A percentile compares a stretch with the other conserved stretches of the same genome.
Evolutionary conservation across 37 sponge, comb jelly and placozoan species (phyloP).

Genomic region (Beroe forskalii): DNA sequence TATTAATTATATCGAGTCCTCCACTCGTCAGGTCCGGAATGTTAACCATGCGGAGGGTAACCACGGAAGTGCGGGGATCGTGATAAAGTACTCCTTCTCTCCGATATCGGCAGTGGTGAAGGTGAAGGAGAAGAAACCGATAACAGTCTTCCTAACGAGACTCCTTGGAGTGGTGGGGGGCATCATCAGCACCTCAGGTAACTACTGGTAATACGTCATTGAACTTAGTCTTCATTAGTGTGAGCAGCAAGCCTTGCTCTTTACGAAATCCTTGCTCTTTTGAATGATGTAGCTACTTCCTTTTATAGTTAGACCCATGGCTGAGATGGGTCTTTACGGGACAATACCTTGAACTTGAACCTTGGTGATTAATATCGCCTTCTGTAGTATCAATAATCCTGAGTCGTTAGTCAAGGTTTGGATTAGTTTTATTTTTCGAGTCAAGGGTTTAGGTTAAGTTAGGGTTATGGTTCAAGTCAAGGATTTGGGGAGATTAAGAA

Average conservation of each 20-base stretch:
- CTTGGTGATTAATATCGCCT: background rate
- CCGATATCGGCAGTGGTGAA: conserved; percentile 53
- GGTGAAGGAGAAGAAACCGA: background rate
- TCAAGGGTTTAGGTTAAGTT: too few species aligned
- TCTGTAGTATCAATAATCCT: too few species aligned
- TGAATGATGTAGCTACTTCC: too few species aligned
- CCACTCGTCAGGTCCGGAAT: background rate
- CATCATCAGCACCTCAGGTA: conserved; percentile 62
- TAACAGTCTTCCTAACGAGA: conserved; percentile 13
- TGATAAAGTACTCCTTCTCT: conserved; percentile 51
- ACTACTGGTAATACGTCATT: background rate
- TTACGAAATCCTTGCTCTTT: too few species aligned
- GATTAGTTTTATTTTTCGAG: too few species aligned
- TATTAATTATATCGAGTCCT: too few species aligned
- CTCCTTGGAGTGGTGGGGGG: conserved; percentile 36
- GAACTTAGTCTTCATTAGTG: background rate
- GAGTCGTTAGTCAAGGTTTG: too few species aligned
- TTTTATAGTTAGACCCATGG: too few species aligned
- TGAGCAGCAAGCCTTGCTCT: background rate
- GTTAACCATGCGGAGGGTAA: background rate
- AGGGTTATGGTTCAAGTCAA: too few species aligned
- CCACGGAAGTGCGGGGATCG: conserved; percentile 52
- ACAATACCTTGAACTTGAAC: background rate
- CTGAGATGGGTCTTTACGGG: too few species aligned
- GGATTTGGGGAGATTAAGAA: too few species aligned